Evolutionary conservation across 2,797 vertebrate species (phyloP).

Genomic region (Synaphobranchus kaupii): DNA sequence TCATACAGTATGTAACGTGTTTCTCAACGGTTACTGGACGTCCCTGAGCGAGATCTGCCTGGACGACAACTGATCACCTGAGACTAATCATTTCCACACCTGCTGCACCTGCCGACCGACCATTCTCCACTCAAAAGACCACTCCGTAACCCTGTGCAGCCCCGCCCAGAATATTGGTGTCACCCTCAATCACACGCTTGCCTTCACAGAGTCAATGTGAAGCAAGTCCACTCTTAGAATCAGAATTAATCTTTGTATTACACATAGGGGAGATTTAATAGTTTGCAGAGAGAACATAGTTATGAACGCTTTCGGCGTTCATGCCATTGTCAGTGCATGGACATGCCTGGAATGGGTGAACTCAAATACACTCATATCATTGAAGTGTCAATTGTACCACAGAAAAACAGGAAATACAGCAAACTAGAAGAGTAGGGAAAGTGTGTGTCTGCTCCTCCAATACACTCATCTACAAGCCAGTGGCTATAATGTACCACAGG

Average conservation of each 20-base stretch:
- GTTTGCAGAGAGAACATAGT: too few relatives aligned
- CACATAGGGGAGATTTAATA: too few relatives aligned
- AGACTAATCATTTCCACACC: background rate
- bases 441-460: background rate
- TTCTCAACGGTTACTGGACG: background rate
- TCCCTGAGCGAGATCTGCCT: background rate
- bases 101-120: background rate
- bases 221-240: too few relatives aligned
- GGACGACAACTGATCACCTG: background rate
- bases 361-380: too few relatives aligned
- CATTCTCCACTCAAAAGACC: background rate
- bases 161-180: background rate
- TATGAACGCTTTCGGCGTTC: too few relatives aligned
- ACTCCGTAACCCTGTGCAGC: background rate
- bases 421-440: background rate
- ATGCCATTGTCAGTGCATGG: too few relatives aligned
- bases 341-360: too few relatives aligned
- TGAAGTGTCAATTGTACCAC: too few relatives aligned
- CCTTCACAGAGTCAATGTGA: background rate
- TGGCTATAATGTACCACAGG: background rate
- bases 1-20: background rate
- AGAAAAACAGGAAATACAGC: too few relatives aligned
- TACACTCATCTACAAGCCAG: too few relatives aligned
- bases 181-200: background rate
- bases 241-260: too few relatives aligned